phyloP scores from a whole-genome alignment of 2,888 invertebrate species.

The Steinernema hermaphroditum region DNA sequence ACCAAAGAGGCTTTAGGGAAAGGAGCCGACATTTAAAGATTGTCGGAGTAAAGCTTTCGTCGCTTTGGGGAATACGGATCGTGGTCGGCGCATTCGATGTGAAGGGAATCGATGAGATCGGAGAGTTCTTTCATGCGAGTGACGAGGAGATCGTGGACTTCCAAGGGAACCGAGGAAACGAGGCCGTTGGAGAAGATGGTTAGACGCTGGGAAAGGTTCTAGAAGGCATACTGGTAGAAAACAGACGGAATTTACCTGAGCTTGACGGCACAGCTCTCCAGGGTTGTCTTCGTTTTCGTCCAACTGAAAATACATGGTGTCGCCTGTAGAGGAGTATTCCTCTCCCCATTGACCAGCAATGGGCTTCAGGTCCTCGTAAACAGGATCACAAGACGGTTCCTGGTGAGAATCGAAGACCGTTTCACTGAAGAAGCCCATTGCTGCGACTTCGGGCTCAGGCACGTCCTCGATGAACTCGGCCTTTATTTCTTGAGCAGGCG shows the following conservation, averaged over 20 bases:
- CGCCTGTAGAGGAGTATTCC: no score
- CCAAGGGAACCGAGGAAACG: not conserved
- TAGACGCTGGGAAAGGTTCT: not conserved
- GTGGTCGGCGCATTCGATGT: not conserved
- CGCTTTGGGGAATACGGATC: not conserved
- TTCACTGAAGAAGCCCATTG: not conserved
- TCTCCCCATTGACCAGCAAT: slow-evolving; percentile 1
- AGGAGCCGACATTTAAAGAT: not conserved
- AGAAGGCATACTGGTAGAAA: not conserved
- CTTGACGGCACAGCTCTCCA: not conserved
- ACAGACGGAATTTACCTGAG: not conserved
- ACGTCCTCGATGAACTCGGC: not conserved
- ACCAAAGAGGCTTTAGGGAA: not conserved
- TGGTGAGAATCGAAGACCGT: not conserved
- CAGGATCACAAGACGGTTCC: not conserved
- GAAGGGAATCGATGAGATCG: not conserved
- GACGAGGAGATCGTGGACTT: not conserved
- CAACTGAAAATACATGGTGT: not conserved
- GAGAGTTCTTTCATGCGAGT: not conserved
- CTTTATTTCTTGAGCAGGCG: not conserved
- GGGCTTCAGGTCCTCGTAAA: slow-evolving; percentile 10
- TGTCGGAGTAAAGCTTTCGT: not conserved
- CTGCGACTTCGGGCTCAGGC: not conserved
- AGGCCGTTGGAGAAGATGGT: not conserved
- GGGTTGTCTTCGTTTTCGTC: not conserved